A percentile compares a stretch with the other conserved stretches of the same genome.
These are phyloP conservation scores for Stomatorhinus walkeri DNA, from an alignment of 2,797 vertebrate species.

Conservation along the genomic window DNA sequence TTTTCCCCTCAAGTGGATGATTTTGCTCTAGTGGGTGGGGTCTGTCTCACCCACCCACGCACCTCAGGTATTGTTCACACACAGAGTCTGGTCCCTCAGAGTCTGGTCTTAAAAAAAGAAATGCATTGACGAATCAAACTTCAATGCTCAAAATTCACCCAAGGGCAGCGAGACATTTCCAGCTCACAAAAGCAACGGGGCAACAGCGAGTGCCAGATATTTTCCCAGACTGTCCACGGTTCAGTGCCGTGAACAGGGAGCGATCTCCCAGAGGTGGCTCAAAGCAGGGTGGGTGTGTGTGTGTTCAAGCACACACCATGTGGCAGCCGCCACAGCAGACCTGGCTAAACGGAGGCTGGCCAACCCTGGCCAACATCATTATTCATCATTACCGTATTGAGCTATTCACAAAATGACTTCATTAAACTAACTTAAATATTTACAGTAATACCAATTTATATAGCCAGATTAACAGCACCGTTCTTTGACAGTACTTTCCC, in stretches of 20 bases:
- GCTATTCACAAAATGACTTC: neutral
- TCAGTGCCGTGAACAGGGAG: neutral
- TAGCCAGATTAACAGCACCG: neutral
- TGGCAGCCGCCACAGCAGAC: neutral
- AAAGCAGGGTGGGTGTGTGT: neutral
- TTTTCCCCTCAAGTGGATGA: neutral
- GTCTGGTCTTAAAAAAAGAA: neutral
- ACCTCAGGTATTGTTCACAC: neutral
- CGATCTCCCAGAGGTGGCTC: neutral
- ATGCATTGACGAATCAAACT: neutral
- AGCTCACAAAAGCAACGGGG: neutral
- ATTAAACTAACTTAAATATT: conserved; percentile 7
- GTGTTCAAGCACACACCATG: neutral
- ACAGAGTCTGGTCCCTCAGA: neutral
- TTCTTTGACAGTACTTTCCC: neutral
- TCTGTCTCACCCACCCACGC: neutral
- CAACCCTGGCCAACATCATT: neutral
- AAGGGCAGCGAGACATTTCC: neutral
- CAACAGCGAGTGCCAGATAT: neutral
- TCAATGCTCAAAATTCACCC: neutral
- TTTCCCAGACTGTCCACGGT: neutral
- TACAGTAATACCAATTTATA: neutral
- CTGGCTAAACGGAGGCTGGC: neutral
- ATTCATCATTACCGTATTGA: neutral
- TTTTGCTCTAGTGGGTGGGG: neutral